Percentiles rank a stretch among this genome's conserved stretches.
Conservation (phyloP, 23 tunicate genomes). For the Clavelina lepadiformis region DNA sequence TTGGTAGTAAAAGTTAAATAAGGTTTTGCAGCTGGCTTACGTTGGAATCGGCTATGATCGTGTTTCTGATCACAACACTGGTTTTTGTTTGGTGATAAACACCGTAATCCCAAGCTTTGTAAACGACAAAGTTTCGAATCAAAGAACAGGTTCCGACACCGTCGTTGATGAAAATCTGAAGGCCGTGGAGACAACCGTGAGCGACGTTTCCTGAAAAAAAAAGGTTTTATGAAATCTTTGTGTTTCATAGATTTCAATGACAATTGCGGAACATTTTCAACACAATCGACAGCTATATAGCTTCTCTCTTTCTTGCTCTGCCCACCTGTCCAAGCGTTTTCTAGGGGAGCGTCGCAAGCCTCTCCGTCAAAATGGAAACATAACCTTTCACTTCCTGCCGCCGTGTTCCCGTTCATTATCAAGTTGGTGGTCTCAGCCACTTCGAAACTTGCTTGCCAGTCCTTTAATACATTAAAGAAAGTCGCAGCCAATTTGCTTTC, state of each 20-base stretch:
- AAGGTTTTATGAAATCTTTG: not conserved
- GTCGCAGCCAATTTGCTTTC: too few species aligned
- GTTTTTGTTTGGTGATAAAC: slow-evolving; percentile 58
- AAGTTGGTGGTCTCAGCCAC: slow-evolving; percentile 34
- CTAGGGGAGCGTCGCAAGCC: slow-evolving; percentile 34
- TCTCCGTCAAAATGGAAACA: slow-evolving; percentile 67
- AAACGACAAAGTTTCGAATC: slow-evolving; percentile 44
- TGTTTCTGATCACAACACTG: slow-evolving; percentile 44
- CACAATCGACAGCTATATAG: too few species aligned
- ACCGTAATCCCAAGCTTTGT: slow-evolving; percentile 86
- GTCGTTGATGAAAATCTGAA: slow-evolving; percentile 28
- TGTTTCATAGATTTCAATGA: too few species aligned
- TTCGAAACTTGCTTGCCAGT: slow-evolving; percentile 65
- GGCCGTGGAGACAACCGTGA: slow-evolving; percentile 68
- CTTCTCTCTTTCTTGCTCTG: not conserved
- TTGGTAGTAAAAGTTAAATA: too few species aligned
- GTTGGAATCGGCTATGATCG: slow-evolving; percentile 49
- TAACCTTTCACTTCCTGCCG: slow-evolving; percentile 72
- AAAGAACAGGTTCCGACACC: slow-evolving; percentile 35
- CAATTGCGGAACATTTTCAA: too few species aligned
- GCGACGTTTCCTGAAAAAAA: slow-evolving; percentile 55
- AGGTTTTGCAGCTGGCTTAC: too few species aligned
- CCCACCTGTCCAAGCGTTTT: slow-evolving; percentile 40
- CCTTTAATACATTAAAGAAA: slow-evolving; percentile 9
- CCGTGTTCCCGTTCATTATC: slow-evolving; percentile 38